Conservation (phyloP, 1,140 invertebrate genomes). For the Drosophila guanche region DNA sequence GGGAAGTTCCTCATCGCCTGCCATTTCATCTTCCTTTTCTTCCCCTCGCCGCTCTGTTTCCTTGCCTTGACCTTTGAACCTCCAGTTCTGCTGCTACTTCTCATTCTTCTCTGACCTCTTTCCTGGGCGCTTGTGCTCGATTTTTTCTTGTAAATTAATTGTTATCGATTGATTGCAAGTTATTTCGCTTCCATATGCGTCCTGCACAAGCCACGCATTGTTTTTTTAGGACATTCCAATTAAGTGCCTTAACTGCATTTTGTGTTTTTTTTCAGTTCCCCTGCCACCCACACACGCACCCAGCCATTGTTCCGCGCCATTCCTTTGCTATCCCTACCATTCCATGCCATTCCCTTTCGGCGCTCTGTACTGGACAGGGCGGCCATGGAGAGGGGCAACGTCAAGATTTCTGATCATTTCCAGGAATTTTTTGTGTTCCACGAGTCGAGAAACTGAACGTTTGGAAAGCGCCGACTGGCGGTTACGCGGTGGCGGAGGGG, state of each 20-base stretch:
- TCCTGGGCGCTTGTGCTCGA: constrained; percentile 11
- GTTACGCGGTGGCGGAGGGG: too few relatives aligned
- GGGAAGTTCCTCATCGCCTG: too few relatives aligned
- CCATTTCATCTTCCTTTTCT: too few relatives aligned
- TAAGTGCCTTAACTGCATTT: constrained; percentile 17
- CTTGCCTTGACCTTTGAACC: too few relatives aligned
- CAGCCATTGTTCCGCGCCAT: too few relatives aligned
- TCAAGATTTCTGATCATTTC: not conserved
- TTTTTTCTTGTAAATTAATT: constrained; percentile 45
- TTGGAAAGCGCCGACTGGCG: not conserved
- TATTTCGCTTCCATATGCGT: not conserved
- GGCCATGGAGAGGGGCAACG: too few relatives aligned
- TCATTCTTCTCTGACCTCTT: constrained; percentile 1
- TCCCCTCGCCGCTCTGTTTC: too few relatives aligned
- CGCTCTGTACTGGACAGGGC: too few relatives aligned
- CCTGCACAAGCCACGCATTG: not conserved
- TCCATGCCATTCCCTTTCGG: too few relatives aligned
- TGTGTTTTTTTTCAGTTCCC: not conserved
- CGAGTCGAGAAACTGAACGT: not conserved
- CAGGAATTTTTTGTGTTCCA: not conserved
- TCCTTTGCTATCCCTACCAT: too few relatives aligned
- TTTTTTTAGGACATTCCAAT: constrained; percentile 11
- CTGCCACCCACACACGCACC: too few relatives aligned
- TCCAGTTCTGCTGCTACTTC: too few relatives aligned
- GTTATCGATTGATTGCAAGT: constrained; percentile 58